These are phyloP conservation scores for Stomorhina lunata DNA, from an alignment of 2,888 invertebrate genomes.

Conservation along the genomic window DNA sequence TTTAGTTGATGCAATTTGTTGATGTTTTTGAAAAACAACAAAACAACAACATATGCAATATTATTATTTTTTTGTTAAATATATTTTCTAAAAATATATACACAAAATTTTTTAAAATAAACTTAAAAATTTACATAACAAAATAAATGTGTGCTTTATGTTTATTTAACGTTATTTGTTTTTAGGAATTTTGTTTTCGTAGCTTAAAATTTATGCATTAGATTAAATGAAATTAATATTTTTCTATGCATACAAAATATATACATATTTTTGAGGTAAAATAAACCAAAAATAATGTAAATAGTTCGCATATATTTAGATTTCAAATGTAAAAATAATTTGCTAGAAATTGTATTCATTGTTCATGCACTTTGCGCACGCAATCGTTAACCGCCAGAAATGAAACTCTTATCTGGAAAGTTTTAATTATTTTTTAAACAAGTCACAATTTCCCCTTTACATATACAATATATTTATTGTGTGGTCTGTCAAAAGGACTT, in stretches of 20 bases:
- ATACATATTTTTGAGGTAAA: not conserved
- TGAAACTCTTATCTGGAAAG: conserved; percentile 2
- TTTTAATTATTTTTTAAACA: conserved; percentile 8
- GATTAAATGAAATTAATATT: conserved; percentile 50
- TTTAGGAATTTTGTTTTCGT: conserved; percentile 37
- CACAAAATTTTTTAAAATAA: too few relatives aligned
- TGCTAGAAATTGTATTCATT: not conserved
- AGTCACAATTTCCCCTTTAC: not conserved
- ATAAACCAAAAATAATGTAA: not conserved
- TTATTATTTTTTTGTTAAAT: not conserved
- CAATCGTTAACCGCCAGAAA: not conserved
- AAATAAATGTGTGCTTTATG: conserved; percentile 47
- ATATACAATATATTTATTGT: too few relatives aligned
- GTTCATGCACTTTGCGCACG: not conserved
- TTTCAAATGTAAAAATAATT: too few relatives aligned
- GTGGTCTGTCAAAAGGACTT: too few relatives aligned
- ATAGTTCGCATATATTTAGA: too few relatives aligned
- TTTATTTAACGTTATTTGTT: conserved; percentile 40
- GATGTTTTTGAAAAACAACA: not conserved
- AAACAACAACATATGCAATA: conserved; percentile 28
- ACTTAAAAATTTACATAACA: conserved; percentile 50
- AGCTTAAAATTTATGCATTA: conserved; percentile 51
- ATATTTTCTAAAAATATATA: conserved; percentile 15
- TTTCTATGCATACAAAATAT: not conserved
- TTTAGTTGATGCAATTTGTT: conserved; percentile 8